Base-by-base conservation (phyloP, 2,888 invertebrate genomes). In the Calameuta pallipes region DNA sequence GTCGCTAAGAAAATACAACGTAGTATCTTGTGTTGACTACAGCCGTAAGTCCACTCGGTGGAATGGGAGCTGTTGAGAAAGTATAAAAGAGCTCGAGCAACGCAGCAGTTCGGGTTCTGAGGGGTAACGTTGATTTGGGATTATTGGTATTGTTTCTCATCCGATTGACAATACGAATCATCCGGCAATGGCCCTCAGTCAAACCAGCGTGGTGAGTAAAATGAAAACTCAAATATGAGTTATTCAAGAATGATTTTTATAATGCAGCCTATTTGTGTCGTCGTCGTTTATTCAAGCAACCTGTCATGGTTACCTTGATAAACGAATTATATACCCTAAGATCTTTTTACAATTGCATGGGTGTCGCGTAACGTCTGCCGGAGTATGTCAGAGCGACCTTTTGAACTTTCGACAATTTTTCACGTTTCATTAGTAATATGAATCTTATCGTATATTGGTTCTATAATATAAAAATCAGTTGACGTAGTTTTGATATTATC, bases 181-280 rank as follows among this genome's bases (percentile, higher is more conserved):
- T 87, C 88, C 86, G 84, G 85, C 87, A 87, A 95, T 95, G 95
- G 94, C 95, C 91, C 93, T 94, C 92, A 95, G 95, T 93, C 95
- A 95, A 92, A 92, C 94, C 87, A 93, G 95, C 89, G 95, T 95
- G 92, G 93, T 94, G 90, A 94, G 93, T 93, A 89, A 23, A 83
- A 70, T 76, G 82, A 82, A 69, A 83, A 84, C 78, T 73, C 71
- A 73, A 78, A 68, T 37, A 78, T 73, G 75, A 78, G 68, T 33
- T 31, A 34, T 31, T 33, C 71, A 33, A 31, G 71, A 71, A 34
- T 71, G 71, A 71, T 34, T 34, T 31, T 71, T 23, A 71, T 33
- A 71, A 71, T 71, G 71, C 71, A 71, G 71, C 71, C 75, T 78
- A 75, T 78, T 78, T 76, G 77, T 79, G 78, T 74, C 74, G 68